phyloP scores from a whole-genome alignment of 2,113 vertebrate species.

The Podarcis raffonei region DNA sequence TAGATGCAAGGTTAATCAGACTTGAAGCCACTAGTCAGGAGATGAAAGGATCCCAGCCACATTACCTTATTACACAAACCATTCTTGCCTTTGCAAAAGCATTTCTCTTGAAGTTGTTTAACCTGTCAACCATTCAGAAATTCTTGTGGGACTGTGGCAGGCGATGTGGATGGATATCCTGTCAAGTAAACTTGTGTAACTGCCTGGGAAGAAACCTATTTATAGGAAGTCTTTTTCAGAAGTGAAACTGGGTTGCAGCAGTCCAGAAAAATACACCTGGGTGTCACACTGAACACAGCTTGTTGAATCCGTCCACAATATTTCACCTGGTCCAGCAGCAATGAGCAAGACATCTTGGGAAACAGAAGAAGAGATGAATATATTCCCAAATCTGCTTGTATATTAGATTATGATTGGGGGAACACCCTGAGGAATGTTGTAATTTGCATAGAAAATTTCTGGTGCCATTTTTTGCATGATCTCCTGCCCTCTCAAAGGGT shows the following conservation, averaged over 20 bases:
- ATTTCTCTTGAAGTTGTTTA: background rate
- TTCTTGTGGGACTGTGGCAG: background rate
- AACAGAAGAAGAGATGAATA: background rate
- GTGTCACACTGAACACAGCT: background rate
- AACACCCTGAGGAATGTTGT: background rate
- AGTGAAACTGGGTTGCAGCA: background rate
- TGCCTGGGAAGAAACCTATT: background rate
- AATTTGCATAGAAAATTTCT: constrained; percentile 21
- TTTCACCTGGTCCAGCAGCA: background rate
- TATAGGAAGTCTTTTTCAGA: background rate
- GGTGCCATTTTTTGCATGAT: constrained; percentile 1
- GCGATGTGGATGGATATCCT: background rate
- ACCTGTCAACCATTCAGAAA: background rate
- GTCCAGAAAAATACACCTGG: background rate
- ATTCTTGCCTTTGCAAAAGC: background rate
- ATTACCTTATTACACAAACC: background rate
- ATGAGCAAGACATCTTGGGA: background rate
- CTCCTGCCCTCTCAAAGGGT: background rate
- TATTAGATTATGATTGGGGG: background rate
- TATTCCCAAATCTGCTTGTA: fast-evolving
- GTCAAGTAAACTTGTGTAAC: background rate
- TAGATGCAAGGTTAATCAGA: background rate
- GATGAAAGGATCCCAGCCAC: background rate
- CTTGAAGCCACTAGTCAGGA: background rate
- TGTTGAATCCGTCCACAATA: background rate